These are phyloP conservation scores for Drosophila seguyi DNA, from an alignment of 1,140 invertebrate genomes.

Conservation along the genomic window DNA sequence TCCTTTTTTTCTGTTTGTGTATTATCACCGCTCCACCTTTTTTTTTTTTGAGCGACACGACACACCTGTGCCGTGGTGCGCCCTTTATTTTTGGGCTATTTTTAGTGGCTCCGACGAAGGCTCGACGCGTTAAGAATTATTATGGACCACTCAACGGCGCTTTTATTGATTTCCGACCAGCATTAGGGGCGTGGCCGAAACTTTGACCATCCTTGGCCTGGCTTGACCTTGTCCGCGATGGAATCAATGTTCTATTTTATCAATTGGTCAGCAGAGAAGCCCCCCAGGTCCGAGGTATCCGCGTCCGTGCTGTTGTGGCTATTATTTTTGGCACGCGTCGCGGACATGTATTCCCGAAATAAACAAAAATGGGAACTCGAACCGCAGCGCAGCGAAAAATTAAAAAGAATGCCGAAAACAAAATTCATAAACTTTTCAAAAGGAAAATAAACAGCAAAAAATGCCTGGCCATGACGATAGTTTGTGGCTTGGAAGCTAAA, in stretches of 20 bases:
- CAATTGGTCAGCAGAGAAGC: slow-evolving; percentile 34
- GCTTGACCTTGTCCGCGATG: slow-evolving; percentile 48
- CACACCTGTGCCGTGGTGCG: slow-evolving; percentile 54
- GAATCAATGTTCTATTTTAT: slow-evolving; percentile 78
- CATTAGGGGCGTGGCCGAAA: slow-evolving; percentile 30
- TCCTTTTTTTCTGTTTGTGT: slow-evolving; percentile 1
- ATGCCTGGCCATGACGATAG: slow-evolving; percentile 29
- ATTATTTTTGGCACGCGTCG: slow-evolving; percentile 83
- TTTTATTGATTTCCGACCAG: slow-evolving; percentile 69
- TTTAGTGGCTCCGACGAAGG: slow-evolving; percentile 56
- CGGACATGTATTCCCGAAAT: slow-evolving; percentile 48
- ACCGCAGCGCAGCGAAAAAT: slow-evolving; percentile 16
- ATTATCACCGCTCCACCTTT: not conserved
- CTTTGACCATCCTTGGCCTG: slow-evolving; percentile 24
- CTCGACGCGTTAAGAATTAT: slow-evolving; percentile 63
- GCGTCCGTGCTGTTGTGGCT: slow-evolving; percentile 58
- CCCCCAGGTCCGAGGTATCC: slow-evolving; percentile 25
- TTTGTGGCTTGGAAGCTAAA: slow-evolving; percentile 19
- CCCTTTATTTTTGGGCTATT: slow-evolving; percentile 42
- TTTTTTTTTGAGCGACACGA: no score
- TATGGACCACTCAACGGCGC: slow-evolving; percentile 44
- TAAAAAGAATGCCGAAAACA: slow-evolving; percentile 54
- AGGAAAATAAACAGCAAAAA: slow-evolving; percentile 70
- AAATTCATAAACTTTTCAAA: slow-evolving; percentile 70
- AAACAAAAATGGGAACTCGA: slow-evolving; percentile 50